Conservation (phyloP, 2,888 invertebrate genomes). For the Phlogophora meticulosa region DNA sequence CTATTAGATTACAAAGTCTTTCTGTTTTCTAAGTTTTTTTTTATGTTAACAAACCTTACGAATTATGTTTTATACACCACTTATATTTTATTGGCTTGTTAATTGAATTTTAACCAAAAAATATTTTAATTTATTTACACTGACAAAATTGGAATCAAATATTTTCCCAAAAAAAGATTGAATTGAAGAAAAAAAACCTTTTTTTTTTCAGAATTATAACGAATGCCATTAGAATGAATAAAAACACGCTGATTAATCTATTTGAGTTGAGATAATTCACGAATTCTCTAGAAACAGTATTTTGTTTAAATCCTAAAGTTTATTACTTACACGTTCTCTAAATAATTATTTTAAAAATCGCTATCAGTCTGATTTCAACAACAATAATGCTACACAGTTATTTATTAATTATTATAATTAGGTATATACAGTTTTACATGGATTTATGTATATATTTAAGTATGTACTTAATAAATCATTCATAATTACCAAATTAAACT, state of each 20-base stretch:
- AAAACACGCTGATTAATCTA: slow-evolving; percentile 38
- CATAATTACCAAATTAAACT: neutral
- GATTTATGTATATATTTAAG: slow-evolving; percentile 10
- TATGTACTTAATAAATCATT: slow-evolving; percentile 5
- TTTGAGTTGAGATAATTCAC: slow-evolving; percentile 34
- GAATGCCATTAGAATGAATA: slow-evolving; percentile 37
- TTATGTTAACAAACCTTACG: slow-evolving; percentile 54
- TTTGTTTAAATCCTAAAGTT: slow-evolving; percentile 23
- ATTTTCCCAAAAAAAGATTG: neutral
- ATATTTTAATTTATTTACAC: no score
- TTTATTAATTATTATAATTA: slow-evolving; percentile 45
- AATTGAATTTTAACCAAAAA: no score
- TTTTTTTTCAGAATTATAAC: neutral
- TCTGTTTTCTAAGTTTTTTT: slow-evolving; percentile 65
- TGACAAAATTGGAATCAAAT: no score
- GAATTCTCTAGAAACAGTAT: slow-evolving; percentile 52
- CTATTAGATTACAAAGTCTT: slow-evolving; percentile 70
- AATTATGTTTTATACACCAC: slow-evolving; percentile 54
- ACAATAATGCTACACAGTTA: slow-evolving; percentile 72
- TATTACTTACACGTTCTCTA: slow-evolving; percentile 56
- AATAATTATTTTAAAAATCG: slow-evolving; percentile 71
- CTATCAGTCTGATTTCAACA: slow-evolving; percentile 88
- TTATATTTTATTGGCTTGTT: slow-evolving; percentile 45
- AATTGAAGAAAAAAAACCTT: neutral
- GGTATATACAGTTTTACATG: slow-evolving; percentile 58